These are phyloP conservation scores for Scyliorhinus canicula DNA, from an alignment of 2,797 vertebrate genomes.

Conservation along the genomic window DNA sequence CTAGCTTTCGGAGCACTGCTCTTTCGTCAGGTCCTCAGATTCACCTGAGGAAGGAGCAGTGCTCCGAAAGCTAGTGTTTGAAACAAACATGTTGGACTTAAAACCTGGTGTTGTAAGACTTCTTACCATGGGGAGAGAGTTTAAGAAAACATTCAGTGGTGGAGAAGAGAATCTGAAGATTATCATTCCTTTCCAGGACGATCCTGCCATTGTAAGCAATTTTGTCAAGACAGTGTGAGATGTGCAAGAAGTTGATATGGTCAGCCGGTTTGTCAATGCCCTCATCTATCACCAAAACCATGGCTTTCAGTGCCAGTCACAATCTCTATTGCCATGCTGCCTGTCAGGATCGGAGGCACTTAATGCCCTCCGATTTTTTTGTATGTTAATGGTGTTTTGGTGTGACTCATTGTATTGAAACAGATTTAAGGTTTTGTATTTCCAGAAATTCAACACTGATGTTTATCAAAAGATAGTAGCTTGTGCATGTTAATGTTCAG, in stretches of 20 bases:
- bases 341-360: background rate
- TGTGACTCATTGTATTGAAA: background rate
- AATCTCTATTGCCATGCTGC: background rate
- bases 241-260: background rate
- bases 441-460: background rate
- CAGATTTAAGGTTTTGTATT: background rate
- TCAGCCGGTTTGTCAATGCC: background rate
- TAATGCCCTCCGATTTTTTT: background rate
- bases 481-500: background rate
- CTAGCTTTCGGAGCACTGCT: no score
- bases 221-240: background rate
- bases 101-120: no score
- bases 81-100: no score
- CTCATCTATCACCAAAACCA: background rate
- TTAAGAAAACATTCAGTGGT: no score
- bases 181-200: background rate
- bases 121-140: no score
- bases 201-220: background rate
- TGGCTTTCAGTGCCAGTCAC: no score
- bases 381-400: no score
- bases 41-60: no score
- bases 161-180: background rate
- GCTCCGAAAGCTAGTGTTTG: no score
- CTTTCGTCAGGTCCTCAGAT: no score
- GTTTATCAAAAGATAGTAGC: constrained; percentile 12